Evolutionary conservation across 2,797 vertebrate species (phyloP), one percentile per base, ranked within the genome.

Genomic region (Simalia tracyae): DNA sequence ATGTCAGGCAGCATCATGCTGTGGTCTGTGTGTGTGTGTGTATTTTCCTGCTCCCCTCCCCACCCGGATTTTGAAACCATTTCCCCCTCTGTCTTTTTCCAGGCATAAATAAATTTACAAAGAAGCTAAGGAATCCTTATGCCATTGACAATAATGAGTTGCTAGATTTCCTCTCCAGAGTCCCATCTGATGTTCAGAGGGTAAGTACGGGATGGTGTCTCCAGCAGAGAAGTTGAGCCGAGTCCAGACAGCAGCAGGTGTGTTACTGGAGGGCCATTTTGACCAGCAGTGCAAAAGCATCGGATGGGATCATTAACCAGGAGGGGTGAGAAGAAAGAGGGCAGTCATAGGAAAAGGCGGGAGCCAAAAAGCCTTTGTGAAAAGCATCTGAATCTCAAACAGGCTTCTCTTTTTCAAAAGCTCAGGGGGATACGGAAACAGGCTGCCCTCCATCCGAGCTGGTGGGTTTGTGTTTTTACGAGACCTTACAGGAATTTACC

Each of bases 81-180:
- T 95, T 66, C 93, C 93, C 94, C 97, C 94, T 96, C 96, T 97
- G 68, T 96, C 92, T 96, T 91, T 90, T 94, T 95, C 94, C 97
- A 99, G 99, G 99, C 96, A 98, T 99, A 98, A 98, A 99, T 98
- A 99, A 99, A 98, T 99, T 99, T 97, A 99, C 99, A 94, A 99
- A 99, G 98, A 99, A 98, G 97, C 98, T 99, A 94, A 98, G 99
- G 97, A 99, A 98, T 97, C 99, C 99, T 87, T 98, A 99, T 64
- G 95, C 98, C 96, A 98, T 99, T 46, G 98, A 99, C 97, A 98
- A 98, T 98, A 99, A 99, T 95, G 98, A 99, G 97, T 97, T 99
- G 89, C 98, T 99, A 96, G 98, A 99, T 98, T 99, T 99, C 97
- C 98, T 99, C 98, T 98, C 98, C 98, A 99, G 99, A 98, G 98